Evolutionary conservation across 2,888 invertebrate species (phyloP).

Genomic region (Ligdia adustata): DNA sequence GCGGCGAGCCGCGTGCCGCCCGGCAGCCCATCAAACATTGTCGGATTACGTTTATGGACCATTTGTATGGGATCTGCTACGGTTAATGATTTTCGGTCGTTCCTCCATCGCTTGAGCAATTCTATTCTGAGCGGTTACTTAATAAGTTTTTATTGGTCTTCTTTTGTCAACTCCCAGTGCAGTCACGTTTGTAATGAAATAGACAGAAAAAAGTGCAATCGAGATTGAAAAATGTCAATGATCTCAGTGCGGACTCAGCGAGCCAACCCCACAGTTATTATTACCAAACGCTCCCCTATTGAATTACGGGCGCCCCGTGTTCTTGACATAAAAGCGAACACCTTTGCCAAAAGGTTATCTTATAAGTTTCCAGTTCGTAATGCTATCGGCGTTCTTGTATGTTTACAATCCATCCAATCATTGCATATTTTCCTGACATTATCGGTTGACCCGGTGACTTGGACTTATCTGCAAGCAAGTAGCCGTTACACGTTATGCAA

Average conservation of each 20-base stretch:
- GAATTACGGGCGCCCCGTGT: constrained; percentile 54
- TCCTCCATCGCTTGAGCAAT: constrained; percentile 57
- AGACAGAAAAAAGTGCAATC: constrained; percentile 28
- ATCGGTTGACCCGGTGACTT: constrained; percentile 54
- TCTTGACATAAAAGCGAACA: constrained; percentile 52
- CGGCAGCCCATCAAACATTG: constrained; percentile 68
- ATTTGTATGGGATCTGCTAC: constrained; percentile 76
- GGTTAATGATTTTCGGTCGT: constrained; percentile 70
- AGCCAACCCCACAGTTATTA: constrained; percentile 47
- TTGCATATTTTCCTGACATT: constrained; percentile 41
- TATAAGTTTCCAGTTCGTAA: constrained; percentile 38
- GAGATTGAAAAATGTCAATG: constrained; percentile 38
- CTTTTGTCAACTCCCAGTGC: constrained; percentile 33
- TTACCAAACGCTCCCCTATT: constrained; percentile 57
- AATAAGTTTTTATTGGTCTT: constrained; percentile 56
- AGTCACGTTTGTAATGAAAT: constrained; percentile 34
- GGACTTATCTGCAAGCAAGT: constrained; percentile 54
- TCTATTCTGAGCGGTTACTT: constrained; percentile 56
- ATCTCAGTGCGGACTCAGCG: constrained; percentile 32
- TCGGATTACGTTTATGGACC: constrained; percentile 76
- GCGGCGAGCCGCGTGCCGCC: constrained; percentile 46
- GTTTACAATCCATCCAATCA: constrained; percentile 32
- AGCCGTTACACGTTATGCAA: constrained; percentile 34
- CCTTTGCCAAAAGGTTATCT: constrained; percentile 53
- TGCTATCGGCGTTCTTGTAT: constrained; percentile 28